Conservation (phyloP, 2,113 vertebrate genomes). For the Galemys pyrenaicus region DNA sequence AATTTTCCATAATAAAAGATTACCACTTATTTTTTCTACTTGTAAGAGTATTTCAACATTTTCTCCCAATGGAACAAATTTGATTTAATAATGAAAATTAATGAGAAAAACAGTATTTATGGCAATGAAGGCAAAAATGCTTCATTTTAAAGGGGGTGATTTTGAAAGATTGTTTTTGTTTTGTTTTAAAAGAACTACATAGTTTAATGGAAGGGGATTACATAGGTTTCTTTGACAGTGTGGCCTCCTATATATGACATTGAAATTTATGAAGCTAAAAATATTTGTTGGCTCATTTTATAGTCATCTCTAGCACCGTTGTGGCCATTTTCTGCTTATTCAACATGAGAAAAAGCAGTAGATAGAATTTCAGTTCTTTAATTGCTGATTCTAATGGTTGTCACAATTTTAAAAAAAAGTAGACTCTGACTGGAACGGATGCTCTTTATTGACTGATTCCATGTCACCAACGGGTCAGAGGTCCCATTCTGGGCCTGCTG, state of each 20-base stretch:
- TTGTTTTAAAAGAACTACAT: not conserved
- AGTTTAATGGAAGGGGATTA: not conserved
- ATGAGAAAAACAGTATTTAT: conserved; percentile 18
- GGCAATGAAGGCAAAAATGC: conserved; percentile 4
- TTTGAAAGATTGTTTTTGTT: not conserved
- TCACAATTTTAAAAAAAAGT: not conserved
- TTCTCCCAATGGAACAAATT: not conserved
- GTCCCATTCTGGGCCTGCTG: not conserved
- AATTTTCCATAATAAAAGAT: not conserved
- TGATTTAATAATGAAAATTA: conserved; percentile 56
- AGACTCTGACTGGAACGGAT: not conserved
- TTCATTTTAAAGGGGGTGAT: not conserved
- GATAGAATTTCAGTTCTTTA: conserved; percentile 3
- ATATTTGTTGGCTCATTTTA: conserved; percentile 24
- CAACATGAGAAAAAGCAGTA: not conserved
- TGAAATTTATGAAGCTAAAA: conserved; percentile 43
- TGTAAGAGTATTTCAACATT: conserved; percentile 17
- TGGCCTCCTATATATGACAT: not conserved
- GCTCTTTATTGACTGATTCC: not conserved
- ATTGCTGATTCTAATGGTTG: not conserved
- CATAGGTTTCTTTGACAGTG: not conserved
- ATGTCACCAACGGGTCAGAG: not conserved
- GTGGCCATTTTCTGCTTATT: conserved; percentile 36
- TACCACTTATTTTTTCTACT: conserved; percentile 31
- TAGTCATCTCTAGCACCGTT: not conserved